Conservation (phyloP, 2,113 vertebrate genomes). For the Lanius collurio region DNA sequence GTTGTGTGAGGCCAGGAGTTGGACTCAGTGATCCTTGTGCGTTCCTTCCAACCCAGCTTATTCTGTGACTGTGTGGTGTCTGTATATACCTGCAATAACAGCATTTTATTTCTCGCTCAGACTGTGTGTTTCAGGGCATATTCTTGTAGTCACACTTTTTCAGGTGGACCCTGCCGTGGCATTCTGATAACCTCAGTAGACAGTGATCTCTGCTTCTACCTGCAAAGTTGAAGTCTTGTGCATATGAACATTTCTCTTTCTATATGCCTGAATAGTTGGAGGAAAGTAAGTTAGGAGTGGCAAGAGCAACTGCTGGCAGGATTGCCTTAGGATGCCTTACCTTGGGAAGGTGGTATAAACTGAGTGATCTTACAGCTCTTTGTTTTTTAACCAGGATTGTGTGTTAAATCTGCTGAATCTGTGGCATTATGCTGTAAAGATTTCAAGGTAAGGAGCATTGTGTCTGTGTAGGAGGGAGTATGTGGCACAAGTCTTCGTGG, state of each 20-base stretch:
- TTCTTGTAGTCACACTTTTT: background rate
- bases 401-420: background rate
- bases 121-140: background rate
- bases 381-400: background rate
- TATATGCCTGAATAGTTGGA: background rate
- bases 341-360: background rate
- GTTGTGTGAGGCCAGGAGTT: background rate
- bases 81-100: background rate
- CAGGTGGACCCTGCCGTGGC: background rate
- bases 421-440: background rate
- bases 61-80: background rate
- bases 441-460: background rate
- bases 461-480: background rate
- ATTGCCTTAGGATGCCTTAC: background rate
- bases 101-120: background rate
- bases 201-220: background rate
- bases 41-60: background rate
- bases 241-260: background rate
- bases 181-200: background rate
- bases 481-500: rapidly evolving
- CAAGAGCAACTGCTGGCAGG: background rate
- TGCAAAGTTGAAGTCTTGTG: background rate
- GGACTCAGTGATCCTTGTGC: background rate
- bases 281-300: background rate
- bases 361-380: background rate